Evolutionary conservation across 1,140 invertebrate species (phyloP).

Genomic region (Saxidomus purpurata): DNA sequence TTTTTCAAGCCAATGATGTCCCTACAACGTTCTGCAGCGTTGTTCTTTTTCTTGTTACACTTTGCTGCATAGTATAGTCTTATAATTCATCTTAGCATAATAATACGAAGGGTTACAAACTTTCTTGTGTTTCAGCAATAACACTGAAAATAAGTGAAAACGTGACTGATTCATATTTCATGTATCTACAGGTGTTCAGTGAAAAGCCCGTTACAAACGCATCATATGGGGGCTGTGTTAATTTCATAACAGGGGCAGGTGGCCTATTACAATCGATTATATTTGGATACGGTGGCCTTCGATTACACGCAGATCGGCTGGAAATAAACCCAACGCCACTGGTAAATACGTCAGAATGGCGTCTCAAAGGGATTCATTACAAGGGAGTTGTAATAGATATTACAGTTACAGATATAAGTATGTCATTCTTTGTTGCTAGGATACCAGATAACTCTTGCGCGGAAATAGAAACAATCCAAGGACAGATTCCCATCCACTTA

Average conservation of each 20-base stretch:
- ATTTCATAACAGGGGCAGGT: conserved; percentile 86
- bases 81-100: no score
- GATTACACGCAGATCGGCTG: conserved; percentile 71
- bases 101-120: no score
- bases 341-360: conserved; percentile 73
- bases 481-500: no score
- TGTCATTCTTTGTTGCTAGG: neutral
- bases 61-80: no score
- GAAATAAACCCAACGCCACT: conserved; percentile 70
- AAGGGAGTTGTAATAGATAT: conserved; percentile 10
- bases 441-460: neutral
- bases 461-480: no score
- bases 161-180: no score
- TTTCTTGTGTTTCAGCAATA: no score
- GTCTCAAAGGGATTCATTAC: conserved; percentile 72
- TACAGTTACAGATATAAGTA: neutral
- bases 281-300: conserved; percentile 85
- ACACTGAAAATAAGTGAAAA: no score
- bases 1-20: no score
- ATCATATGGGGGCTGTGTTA: conserved; percentile 84
- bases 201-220: conserved; percentile 79
- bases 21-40: no score
- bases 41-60: no score
- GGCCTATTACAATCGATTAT: conserved; percentile 86
- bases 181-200: conserved; percentile 72